Base-by-base conservation (phyloP, 2,113 vertebrate species). In the Pseudorhombus dupliciocellatus region DNA sequence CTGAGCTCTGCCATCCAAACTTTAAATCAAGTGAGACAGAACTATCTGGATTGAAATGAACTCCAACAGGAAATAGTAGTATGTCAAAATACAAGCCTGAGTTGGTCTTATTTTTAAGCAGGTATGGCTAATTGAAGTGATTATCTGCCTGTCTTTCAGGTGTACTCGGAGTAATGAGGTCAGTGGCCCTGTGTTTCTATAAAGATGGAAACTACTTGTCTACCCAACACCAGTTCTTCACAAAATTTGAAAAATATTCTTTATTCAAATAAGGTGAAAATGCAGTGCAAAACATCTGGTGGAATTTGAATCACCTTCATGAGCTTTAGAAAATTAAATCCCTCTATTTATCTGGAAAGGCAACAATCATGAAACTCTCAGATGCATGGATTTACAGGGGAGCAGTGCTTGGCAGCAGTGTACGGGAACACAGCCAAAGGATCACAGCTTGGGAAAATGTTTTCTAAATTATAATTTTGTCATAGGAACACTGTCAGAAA, bases 171-270 rank as follows among this genome's bases (percentile, higher is more conserved):
- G 34, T 37, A 12, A 37, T 37, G 34, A 37, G 11, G 34, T 37
- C 22, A 20, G 1, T 31, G 56, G 15, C 20, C 34, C 57, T 6
- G 26, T 20, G 31, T 15, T 24, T 8, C n/a, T 70, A n/a, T 56
- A 51, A 48, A 22, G 6, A 22, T 40, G n/a, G 40, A 74, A 66
- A 42, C 54, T 5, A 64, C 57, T 63, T 44, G 52, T 64, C 53
- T 48, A 56, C 22, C 12, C 55, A 75, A 55, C 51, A 12, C 12
- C 37, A 61, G 7, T n/a, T 50, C 21, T 42, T 42, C 15, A 42
- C 40, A 42, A 42, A 42, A 14, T 42, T 42, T 12, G 10, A 34
- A 9, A 11, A 34, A 0, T 1, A 34, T 10, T 34, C 34, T 37
- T 37, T 37, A 37, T 12, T 37, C 3, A 10, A 37, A 11, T 10